These are phyloP conservation scores for Chloebia gouldiae DNA, from an alignment of 2,113 vertebrate genomes.

Conservation along the genomic window DNA sequence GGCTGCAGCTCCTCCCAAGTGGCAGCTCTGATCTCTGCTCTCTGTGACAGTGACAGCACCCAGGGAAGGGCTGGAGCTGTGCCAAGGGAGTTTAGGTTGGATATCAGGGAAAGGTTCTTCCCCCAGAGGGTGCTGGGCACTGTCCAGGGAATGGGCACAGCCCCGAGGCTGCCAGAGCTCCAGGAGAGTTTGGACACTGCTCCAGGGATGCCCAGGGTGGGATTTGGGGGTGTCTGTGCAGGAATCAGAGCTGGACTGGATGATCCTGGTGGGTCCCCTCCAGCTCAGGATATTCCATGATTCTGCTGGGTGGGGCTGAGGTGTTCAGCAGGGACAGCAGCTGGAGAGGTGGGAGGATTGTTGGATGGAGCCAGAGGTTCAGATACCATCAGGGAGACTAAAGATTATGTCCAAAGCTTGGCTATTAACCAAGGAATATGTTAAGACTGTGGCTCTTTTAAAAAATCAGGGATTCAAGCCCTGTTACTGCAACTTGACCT, in stretches of 20 bases:
- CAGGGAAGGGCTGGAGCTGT: background rate
- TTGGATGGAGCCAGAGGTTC: background rate
- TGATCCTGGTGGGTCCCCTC: background rate
- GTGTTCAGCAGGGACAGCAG: background rate
- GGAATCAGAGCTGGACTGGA: accelerated
- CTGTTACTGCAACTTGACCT: slow-evolving; percentile 19
- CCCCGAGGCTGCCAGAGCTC: background rate
- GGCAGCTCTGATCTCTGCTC: background rate
- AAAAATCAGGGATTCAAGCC: background rate
- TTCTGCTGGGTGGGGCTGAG: background rate
- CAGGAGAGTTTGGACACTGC: accelerated
- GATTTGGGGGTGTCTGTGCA: background rate
- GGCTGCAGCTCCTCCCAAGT: background rate
- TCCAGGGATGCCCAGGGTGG: background rate
- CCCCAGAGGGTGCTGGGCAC: background rate
- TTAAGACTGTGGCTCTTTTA: background rate
- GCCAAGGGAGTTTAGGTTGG: accelerated
- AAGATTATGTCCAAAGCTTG: background rate
- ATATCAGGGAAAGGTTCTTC: accelerated
- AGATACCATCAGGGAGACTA: background rate
- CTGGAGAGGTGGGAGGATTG: background rate
- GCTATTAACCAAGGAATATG: background rate
- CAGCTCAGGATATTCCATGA: background rate
- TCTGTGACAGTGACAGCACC: background rate
- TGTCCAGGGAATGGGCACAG: background rate